phyloP scores from a whole-genome alignment of 2,888 invertebrate species.

The Hyposoter dolosus region DNA sequence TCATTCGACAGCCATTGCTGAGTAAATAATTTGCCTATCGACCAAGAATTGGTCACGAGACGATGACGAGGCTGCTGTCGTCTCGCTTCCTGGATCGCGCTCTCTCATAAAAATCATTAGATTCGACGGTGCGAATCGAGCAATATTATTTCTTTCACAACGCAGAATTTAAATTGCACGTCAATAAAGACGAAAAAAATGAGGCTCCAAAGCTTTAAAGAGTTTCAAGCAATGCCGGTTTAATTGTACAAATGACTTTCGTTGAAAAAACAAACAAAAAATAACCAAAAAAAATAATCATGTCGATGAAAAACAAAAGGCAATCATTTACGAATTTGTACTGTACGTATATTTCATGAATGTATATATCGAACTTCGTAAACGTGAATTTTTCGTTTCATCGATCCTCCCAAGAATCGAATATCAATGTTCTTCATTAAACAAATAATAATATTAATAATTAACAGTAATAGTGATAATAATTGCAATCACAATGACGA shows the following conservation, averaged over 20 bases:
- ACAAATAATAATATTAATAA: slow-evolving; percentile 10
- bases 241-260: slow-evolving; percentile 52
- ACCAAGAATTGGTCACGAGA: slow-evolving; percentile 33
- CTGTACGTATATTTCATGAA: slow-evolving; percentile 46
- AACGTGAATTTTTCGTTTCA: slow-evolving; percentile 33
- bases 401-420: slow-evolving; percentile 35
- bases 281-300: not conserved
- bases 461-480: not conserved
- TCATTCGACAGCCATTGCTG: not conserved
- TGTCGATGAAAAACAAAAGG: slow-evolving; percentile 17
- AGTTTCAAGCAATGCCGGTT: slow-evolving; percentile 49
- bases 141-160: slow-evolving; percentile 7
- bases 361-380: slow-evolving; percentile 57
- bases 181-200: slow-evolving; percentile 40
- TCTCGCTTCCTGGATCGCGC: slow-evolving; percentile 22
- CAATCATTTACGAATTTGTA: slow-evolving; percentile 56
- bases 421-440: slow-evolving; percentile 15
- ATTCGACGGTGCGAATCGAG: not conserved
- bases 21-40: slow-evolving; percentile 40
- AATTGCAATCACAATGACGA: not conserved
- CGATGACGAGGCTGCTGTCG: slow-evolving; percentile 35
- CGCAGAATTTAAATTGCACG: slow-evolving; percentile 33
- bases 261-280: not conserved
- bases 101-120: slow-evolving; percentile 48
- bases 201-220: slow-evolving; percentile 63